These are phyloP conservation scores for Piezodorus guildinii DNA, from an alignment of 1,140 invertebrate species.

Conservation along the genomic window DNA sequence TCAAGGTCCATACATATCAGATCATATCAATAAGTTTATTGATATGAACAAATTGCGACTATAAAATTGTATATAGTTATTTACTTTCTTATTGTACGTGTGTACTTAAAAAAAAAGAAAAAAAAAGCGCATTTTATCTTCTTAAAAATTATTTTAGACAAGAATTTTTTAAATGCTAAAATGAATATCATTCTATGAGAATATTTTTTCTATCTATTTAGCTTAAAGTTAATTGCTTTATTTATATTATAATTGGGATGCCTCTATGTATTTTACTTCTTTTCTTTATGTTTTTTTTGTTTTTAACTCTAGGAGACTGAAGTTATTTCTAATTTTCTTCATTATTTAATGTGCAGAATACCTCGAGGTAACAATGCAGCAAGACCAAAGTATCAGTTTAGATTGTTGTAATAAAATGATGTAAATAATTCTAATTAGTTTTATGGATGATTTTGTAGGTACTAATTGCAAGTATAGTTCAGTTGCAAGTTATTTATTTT, in stretches of 20 bases:
- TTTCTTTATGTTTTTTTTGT: not conserved
- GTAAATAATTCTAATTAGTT: conserved; percentile 14
- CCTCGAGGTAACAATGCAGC: conserved; percentile 23
- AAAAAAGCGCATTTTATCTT: conserved; percentile 4
- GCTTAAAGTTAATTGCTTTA: not conserved
- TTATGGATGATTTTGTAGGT: not conserved
- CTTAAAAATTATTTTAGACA: conserved; percentile 11
- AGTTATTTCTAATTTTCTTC: conserved; percentile 17
- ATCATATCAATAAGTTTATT: conserved; percentile 17
- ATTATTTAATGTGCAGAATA: conserved; percentile 17
- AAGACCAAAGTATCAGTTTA: conserved; percentile 23
- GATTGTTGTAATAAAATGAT: conserved; percentile 6
- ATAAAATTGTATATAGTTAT: conserved; percentile 16
- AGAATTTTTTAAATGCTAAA: conserved; percentile 1
- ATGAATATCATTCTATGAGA: not conserved
- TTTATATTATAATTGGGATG: not conserved
- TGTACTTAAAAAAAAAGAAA: conserved; percentile 11
- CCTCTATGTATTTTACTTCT: not conserved
- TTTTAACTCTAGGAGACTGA: conserved; percentile 22
- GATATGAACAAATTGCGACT: conserved; percentile 15
- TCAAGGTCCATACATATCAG: conserved; percentile 24
- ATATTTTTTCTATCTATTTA: conserved; percentile 10
- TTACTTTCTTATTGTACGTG: conserved; percentile 13
- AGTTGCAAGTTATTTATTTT: conserved; percentile 14
- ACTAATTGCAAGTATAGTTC: not conserved